Conservation (phyloP, 1,140 invertebrate species). For the Pomacea maculata region DNA sequence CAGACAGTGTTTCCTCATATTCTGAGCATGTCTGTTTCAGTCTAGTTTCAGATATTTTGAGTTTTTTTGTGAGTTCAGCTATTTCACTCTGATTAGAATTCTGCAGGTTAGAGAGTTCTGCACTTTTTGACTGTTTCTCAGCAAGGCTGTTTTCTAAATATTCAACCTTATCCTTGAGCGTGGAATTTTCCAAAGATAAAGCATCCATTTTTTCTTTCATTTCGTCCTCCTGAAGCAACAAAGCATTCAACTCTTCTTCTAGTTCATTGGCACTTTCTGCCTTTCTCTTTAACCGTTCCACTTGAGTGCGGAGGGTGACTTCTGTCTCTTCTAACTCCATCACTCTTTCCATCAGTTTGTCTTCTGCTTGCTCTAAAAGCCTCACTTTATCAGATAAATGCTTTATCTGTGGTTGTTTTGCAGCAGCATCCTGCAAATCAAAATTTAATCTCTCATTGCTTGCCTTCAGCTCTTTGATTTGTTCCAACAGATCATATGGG, state of each 20-base stretch:
- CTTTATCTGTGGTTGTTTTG: constrained; percentile 37
- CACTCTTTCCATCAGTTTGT: constrained; percentile 56
- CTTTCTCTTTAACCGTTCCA: constrained; percentile 5
- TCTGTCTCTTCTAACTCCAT: constrained; percentile 58
- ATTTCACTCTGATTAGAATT: constrained; percentile 20
- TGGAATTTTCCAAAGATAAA: constrained; percentile 24
- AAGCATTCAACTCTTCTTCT: constrained; percentile 10
- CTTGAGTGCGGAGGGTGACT: constrained; percentile 33
- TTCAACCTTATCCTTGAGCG: not conserved
- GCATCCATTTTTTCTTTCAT: constrained; percentile 23
- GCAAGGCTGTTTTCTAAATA: constrained; percentile 9
- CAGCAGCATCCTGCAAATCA: constrained; percentile 37
- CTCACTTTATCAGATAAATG: constrained; percentile 49
- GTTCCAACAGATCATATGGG: constrained; percentile 43
- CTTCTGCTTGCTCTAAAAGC: constrained; percentile 53
- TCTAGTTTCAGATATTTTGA: constrained; percentile 21
- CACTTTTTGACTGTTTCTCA: constrained; percentile 3
- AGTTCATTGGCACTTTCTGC: constrained; percentile 13
- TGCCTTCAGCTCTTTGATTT: constrained; percentile 47
- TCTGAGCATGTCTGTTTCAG: constrained; percentile 29
- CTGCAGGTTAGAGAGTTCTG: constrained; percentile 14
- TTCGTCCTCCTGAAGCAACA: constrained; percentile 20
- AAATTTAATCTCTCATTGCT: constrained; percentile 42
- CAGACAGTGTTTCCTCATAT: constrained; percentile 33
- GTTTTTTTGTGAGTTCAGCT: constrained; percentile 20